Conservation (phyloP, 2,113 vertebrate genomes). For the Damaliscus lunatus region DNA sequence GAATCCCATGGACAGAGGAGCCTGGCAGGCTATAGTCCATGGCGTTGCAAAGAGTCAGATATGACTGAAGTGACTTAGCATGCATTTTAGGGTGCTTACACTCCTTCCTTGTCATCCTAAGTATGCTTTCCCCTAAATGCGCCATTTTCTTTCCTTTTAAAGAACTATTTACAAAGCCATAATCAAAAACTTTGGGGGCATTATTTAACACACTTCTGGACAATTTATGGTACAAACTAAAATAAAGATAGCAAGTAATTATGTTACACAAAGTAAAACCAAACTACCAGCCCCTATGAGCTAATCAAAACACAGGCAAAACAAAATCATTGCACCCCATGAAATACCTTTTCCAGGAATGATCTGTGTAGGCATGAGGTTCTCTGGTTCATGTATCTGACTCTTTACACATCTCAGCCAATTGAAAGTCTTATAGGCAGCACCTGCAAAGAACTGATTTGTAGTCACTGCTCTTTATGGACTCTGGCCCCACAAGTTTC, state of each 20-base stretch:
- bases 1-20: neutral
- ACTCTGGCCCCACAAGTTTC: rapidly evolving
- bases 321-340: neutral
- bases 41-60: neutral
- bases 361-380: slow-evolving; percentile 87
- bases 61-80: neutral
- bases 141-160: neutral
- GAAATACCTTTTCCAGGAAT: slow-evolving; percentile 87
- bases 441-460: slow-evolving; percentile 70
- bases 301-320: neutral
- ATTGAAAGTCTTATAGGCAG: slow-evolving; percentile 80
- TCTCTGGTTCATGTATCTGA: slow-evolving; percentile 84
- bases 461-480: neutral
- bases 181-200: neutral
- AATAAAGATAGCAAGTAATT: neutral
- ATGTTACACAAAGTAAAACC: neutral
- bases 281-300: neutral
- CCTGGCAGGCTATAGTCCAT: neutral
- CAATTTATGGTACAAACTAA: neutral
- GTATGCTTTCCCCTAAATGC: neutral
- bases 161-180: neutral
- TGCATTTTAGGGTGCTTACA: neutral
- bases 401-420: slow-evolving; percentile 88
- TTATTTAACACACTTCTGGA: neutral
- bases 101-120: neutral